A percentile compares a stretch with the other conserved stretches of the same genome.
phyloP scores from a whole-genome alignment of 1,140 invertebrate genomes.

The Drosophila melanogaster region DNA sequence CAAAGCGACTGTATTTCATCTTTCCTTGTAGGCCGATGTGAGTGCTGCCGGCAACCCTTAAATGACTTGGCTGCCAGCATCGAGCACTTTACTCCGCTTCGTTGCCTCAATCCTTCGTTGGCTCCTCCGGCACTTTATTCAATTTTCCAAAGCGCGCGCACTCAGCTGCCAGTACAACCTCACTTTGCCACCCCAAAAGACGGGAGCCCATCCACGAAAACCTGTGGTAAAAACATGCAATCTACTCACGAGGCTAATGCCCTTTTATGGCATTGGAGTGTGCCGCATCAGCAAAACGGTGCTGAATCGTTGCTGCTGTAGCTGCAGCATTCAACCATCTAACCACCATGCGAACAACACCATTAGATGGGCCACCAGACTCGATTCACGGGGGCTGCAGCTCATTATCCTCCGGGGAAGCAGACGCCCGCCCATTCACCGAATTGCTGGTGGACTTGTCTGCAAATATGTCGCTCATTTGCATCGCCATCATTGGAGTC shows the following conservation, averaged over 20 bases:
- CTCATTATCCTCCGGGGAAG: conserved; percentile 53
- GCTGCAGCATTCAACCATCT: conserved; percentile 24
- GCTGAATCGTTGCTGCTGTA: conserved; percentile 27
- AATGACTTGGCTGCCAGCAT: conserved; percentile 58
- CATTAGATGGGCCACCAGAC: conserved; percentile 33
- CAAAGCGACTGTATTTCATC: conserved; percentile 20
- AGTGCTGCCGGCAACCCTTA: conserved; percentile 60
- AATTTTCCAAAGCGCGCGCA: conserved; percentile 67
- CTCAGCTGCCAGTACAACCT: not conserved
- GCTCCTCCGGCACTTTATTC: conserved; percentile 55
- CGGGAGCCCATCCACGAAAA: conserved; percentile 1
- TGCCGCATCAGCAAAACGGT: conserved; percentile 68
- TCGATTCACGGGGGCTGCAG: conserved; percentile 26
- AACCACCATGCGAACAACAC: conserved; percentile 38
- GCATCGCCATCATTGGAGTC: conserved; percentile 32
- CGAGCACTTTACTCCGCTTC: conserved; percentile 35
- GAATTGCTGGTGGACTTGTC: conserved; percentile 8
- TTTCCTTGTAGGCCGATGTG: conserved; percentile 28
- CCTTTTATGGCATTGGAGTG: conserved; percentile 76
- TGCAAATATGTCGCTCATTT: conserved; percentile 57
- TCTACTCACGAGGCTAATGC: conserved; percentile 72
- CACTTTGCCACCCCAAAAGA: not conserved
- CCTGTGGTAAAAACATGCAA: conserved; percentile 37
- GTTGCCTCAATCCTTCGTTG: conserved; percentile 15
- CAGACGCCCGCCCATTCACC: conserved; percentile 1